Percentiles rank a stretch among this genome's conserved stretches.
Conservation (phyloP, 2,888 invertebrate genomes). For the Nysson spinosus region DNA sequence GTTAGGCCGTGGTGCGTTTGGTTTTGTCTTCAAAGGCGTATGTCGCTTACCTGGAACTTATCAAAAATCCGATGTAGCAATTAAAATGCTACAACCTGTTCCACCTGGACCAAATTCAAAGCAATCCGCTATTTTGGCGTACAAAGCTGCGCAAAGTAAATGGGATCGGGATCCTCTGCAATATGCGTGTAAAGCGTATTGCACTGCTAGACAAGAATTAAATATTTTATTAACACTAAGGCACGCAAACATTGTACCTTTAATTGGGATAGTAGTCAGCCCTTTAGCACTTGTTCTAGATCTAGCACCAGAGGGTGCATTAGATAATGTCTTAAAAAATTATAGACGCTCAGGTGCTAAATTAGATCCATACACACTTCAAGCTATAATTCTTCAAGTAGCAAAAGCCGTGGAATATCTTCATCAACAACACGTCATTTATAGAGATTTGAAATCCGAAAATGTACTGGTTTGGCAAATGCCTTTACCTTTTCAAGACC, state of each 20-base stretch:
- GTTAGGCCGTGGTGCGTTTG: constrained; percentile 98
- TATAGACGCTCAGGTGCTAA: constrained; percentile 91
- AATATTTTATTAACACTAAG: constrained; percentile 90
- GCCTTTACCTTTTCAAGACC: constrained; percentile 87
- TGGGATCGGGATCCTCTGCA: constrained; percentile 96
- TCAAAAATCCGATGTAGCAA: constrained; percentile 86
- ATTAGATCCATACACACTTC: constrained; percentile 88
- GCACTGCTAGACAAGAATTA: constrained; percentile 96
- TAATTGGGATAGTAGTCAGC: constrained; percentile 92
- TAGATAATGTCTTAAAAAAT: constrained; percentile 90
- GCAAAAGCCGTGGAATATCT: constrained; percentile 97
- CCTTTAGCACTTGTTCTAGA: constrained; percentile 94
- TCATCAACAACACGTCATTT: constrained; percentile 95
- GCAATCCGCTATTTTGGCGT: constrained; percentile 82
- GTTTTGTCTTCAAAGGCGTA: constrained; percentile 93
- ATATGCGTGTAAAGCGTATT: constrained; percentile 96
- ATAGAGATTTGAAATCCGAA: constrained; percentile 95
- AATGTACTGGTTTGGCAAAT: constrained; percentile 99
- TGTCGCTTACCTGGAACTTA: constrained; percentile 82
- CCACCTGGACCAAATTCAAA: constrained; percentile 87
- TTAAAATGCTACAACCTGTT: constrained; percentile 97
- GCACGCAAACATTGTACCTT: constrained; percentile 95
- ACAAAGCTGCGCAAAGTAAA: constrained; percentile 84
- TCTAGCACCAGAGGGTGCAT: constrained; percentile 94
- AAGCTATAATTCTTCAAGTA: constrained; percentile 92